Base-by-base conservation (phyloP, 2,888 invertebrate genomes). In the Prosapia bicincta region DNA sequence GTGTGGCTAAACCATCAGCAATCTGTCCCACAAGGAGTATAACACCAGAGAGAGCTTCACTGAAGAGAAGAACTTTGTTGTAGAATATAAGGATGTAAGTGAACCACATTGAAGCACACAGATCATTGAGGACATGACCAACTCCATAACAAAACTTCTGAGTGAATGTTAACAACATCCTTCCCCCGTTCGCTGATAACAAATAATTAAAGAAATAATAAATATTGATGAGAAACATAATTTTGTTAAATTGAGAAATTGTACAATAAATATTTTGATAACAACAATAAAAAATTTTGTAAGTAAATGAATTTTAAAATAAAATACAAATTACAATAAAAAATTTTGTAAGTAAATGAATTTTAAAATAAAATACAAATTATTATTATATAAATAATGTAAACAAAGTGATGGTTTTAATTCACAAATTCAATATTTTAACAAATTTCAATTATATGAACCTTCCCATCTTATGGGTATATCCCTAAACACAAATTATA, bases 41-140 rank as follows among this genome's bases (percentile, higher is more conserved):
- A 69, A 88, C 85, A 26, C 89, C 90, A 0, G 89, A 84, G 0
- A 68, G 20, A 65, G 26, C 65, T 28, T 65, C 30, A 69, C 74
- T 74, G 74, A 74, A 74, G 13, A 65, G 69, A n/a, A 74, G 26
- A 7, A 90, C 90, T 81, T 88, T 85, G 79, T 90, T 89, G 81
- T 95, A 92, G 85, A 91, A 97, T 72, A 97, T 91, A 81, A 97
- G 87, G 69, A 95, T 89, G 85, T 97, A 97, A 0, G 94, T 94
- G 85, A 97, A 97, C 97, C 97, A 97, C 89, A 97, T 92, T 78
- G 95, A 93, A 23, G 96, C 95, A 85, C 95, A 95, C 66, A 97
- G 88, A 85, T 98, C 97, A 85, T 97, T 98, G 81, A 95, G 88
- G 71, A 97, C 90, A 85, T 97, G 97, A 0, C 97, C 97, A 70